These are phyloP conservation scores for Gryllus longicercus DNA, from an alignment of 2,888 invertebrate species.

Conservation along the genomic window DNA sequence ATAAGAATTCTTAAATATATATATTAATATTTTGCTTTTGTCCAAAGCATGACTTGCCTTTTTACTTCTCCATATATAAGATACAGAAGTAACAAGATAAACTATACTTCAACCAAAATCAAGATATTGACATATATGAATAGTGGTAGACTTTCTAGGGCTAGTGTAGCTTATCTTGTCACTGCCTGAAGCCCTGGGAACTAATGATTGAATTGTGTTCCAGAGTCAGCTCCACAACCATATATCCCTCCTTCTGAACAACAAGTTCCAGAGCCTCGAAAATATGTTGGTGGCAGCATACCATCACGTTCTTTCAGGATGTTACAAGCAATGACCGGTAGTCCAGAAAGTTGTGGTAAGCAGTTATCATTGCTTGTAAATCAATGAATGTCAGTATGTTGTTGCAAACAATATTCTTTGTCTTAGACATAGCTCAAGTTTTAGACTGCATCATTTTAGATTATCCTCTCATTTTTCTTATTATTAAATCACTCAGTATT, in stretches of 20 bases:
- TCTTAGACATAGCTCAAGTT: not conserved
- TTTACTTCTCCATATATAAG: too few species aligned
- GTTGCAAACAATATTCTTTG: not conserved
- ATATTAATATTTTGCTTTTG: too few species aligned
- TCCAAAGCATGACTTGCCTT: too few species aligned
- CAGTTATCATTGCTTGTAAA: conserved; percentile 37
- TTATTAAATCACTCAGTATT: not conserved
- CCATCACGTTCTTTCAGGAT: conserved; percentile 77
- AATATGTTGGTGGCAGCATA: conserved; percentile 73
- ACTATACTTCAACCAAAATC: too few species aligned
- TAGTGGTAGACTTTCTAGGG: too few species aligned
- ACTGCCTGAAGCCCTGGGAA: too few species aligned
- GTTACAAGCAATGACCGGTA: conserved; percentile 73
- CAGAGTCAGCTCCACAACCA: conserved; percentile 35
- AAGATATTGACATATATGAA: too few species aligned
- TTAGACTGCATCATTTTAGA: not conserved
- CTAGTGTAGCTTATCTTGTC: too few species aligned
- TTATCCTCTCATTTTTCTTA: not conserved
- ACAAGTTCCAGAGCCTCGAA: conserved; percentile 63
- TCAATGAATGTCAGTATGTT: not conserved
- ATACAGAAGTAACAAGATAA: too few species aligned
- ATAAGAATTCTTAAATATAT: too few species aligned
- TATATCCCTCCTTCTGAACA: conserved; percentile 65
- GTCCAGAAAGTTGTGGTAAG: conserved; percentile 64
- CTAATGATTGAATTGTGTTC: not conserved